Base-by-base conservation (phyloP, 2,888 invertebrate genomes). In the Sicus ferrugineus region DNA sequence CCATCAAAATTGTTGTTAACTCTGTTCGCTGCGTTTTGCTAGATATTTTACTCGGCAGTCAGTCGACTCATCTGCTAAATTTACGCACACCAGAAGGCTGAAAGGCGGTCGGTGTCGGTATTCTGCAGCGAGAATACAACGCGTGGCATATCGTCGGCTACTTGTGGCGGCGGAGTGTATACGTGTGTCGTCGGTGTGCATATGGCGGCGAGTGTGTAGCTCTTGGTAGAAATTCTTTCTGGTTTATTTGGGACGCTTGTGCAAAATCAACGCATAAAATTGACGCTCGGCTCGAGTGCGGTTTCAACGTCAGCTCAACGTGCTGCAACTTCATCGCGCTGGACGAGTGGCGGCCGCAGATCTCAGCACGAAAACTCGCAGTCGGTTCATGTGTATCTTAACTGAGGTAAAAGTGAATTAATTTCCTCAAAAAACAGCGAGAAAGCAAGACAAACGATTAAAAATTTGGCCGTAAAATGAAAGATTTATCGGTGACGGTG, bases 261-360 rank as follows among this genome's bases (percentile, higher is more conserved):
- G 42, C 38, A 61, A 23, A 42, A 61, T 42, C 38, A 6, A 26
- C n/a, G 42, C 77, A 73, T 72, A 73, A 77, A 78, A 71, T 71
- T 77, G 76, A 76, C 74, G 75, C n/a, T 75, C 73, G 70, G n/a
- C 21, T 9, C 54, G 28, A 26, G 14, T 28, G 54, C 11, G 26
- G 23, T 14, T 54, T 4, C 42, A 42, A 42, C 42, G 14, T 0
- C 42, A 54, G 16, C 26, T 19, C 46, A 4, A 46, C 46, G 46
- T n/a, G 46, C 9, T 26, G 1, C 54, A 21, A 54, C 26, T 54
- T 54, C 54, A 28, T 3, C 26, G 54, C 28, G 16, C 9, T 54
- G 23, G 54, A 16, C 28, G 23, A 26, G 54, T 54, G 28, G 54
- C 54, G 16, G 28, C 54, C 14, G 9, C 42, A 42, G 11, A 42